Base-by-base conservation (phyloP, 2,113 vertebrate genomes). In the Collichthys lucidus region DNA sequence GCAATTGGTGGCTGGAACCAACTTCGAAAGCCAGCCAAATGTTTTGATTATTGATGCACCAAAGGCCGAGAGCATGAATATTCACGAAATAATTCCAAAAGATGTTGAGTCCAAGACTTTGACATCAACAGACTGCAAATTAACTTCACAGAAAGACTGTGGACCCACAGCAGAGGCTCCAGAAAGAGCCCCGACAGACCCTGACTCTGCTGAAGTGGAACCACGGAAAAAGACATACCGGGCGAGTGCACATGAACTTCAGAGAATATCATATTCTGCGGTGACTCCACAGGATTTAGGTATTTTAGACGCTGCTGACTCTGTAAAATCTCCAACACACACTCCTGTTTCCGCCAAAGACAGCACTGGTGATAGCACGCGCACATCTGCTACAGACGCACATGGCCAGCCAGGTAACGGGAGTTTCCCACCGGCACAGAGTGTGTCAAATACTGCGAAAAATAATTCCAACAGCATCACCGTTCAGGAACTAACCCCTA, bases 251-350 rank as follows among this genome's bases (percentile, higher is more conserved):
- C 61, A 55, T 10, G 70, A 76, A 56, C 70, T 77, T 56, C 83
- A 86, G 44, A 79, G 19, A 29, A 83, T 77, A 68, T 74, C 77
- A 9, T 59, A 77, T 24, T 17, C 12, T 69, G 71, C 57, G 62
- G 5, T 17, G n/a, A 56, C 29, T n/a, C 55, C 63, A 26, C 3
- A 56, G 16, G 56, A 73, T 17, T 26, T 17, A 22, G 50, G n/a
- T 29, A 22, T 6, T 10, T 35, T 31, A 12, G 49, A 85, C 15
- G 46, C 31, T 74, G 56, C 44, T 20, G 56, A 78, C 15, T 68
- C 40, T 47, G 16, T 40, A 24, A 73, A 77, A 44, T 16, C 44
- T 17, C 46, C 47, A 24, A 22, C 20, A 35, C 22, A 64, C 50
- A 15, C 49, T 50, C 19, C 72, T 8, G n/a, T 52, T 47, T 55